Evolutionary conservation across 2,113 vertebrate genomes (phyloP).

Genomic region (Amphiprion percula): DNA sequence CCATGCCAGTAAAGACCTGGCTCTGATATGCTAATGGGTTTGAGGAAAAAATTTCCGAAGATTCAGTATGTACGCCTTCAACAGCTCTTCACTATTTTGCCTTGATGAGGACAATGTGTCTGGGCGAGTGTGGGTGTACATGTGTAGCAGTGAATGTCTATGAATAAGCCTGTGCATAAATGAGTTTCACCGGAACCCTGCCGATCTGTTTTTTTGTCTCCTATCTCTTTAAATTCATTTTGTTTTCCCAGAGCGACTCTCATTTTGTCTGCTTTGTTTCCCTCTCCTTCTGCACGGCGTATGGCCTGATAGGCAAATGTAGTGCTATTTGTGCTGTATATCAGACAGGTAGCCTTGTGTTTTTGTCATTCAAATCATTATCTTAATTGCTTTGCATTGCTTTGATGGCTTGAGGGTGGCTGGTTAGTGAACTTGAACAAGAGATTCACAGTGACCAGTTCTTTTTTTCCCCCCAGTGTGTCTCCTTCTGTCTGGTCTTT

Average conservation of each 20-base stretch:
- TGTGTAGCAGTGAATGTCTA: slow-evolving; percentile 16
- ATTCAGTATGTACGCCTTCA: slow-evolving; percentile 15
- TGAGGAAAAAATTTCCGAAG: slow-evolving; percentile 10
- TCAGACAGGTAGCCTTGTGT: slow-evolving; percentile 49
- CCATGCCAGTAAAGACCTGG: slow-evolving; percentile 9
- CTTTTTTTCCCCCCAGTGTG: slow-evolving; percentile 1
- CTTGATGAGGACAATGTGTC: slow-evolving; percentile 31
- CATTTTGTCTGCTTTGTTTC: slow-evolving; percentile 36
- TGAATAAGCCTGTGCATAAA: slow-evolving; percentile 52
- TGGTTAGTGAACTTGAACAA: slow-evolving; percentile 43
- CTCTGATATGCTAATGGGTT: slow-evolving; percentile 46
- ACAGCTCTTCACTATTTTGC: slow-evolving; percentile 6
- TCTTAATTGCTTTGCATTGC: slow-evolving; percentile 64
- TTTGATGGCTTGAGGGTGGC: slow-evolving; percentile 40
- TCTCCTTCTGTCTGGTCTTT: slow-evolving; percentile 21
- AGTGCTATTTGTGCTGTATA: slow-evolving; percentile 35
- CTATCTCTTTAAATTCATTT: slow-evolving; percentile 11
- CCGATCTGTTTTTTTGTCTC: not conserved
- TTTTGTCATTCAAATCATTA: slow-evolving; percentile 69
- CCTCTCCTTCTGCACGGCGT: slow-evolving; percentile 16
- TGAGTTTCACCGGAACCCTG: slow-evolving; percentile 25
- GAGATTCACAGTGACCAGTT: slow-evolving; percentile 15
- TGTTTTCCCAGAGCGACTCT: slow-evolving; percentile 25
- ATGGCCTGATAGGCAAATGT: slow-evolving; percentile 46
- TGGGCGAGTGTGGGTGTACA: slow-evolving; percentile 9